Evolutionary conservation across 2,888 invertebrate species (phyloP).

Genomic region (Chalcis sispes): DNA sequence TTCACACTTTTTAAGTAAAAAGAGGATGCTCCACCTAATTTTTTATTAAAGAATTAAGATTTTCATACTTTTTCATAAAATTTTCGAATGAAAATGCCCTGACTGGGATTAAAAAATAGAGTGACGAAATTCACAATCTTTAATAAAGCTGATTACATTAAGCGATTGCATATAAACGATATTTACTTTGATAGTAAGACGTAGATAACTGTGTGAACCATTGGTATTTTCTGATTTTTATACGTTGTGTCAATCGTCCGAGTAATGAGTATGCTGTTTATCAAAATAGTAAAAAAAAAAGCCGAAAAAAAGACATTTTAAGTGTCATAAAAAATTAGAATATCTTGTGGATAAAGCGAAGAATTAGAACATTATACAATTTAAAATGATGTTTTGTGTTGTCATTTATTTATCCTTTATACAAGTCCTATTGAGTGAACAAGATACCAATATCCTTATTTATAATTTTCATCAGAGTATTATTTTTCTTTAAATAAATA

Average conservation of each 20-base stretch:
- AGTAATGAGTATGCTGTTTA: constrained; percentile 47
- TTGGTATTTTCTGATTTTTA: constrained; percentile 59
- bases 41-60: constrained; percentile 13
- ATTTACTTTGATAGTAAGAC: constrained; percentile 55
- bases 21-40: background rate
- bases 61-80: constrained; percentile 2
- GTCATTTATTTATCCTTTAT: constrained; percentile 23
- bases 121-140: constrained; percentile 17
- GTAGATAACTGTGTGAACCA: constrained; percentile 55
- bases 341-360: constrained; percentile 48
- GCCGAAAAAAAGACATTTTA: constrained; percentile 47
- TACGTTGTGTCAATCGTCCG: constrained; percentile 58
- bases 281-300: constrained; percentile 26
- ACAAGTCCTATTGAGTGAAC: background rate
- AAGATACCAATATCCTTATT: background rate
- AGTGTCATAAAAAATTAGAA: constrained; percentile 41
- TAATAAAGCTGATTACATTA: constrained; percentile 30
- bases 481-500: too few species aligned
- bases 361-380: constrained; percentile 53
- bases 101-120: background rate
- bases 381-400: constrained; percentile 43
- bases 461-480: too few species aligned
- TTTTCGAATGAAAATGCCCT: background rate
- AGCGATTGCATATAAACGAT: constrained; percentile 50
- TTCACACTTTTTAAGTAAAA: constrained; percentile 43